Percentiles rank a stretch among this genome's conserved stretches.
These are phyloP conservation scores for Squalus acanthias DNA, from an alignment of 2,797 vertebrate species.

Conservation along the genomic window DNA sequence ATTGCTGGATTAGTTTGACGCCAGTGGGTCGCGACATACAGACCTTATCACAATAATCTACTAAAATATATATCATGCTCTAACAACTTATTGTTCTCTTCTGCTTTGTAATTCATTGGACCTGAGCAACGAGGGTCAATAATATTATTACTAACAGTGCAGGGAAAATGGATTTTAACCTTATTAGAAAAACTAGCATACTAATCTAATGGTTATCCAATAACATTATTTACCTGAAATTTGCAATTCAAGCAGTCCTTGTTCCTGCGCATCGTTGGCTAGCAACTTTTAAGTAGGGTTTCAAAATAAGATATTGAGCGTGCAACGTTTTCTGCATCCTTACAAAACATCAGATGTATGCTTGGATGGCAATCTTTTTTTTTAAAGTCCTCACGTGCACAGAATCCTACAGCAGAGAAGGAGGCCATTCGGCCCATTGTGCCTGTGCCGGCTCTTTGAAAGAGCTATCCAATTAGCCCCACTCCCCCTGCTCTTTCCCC, in stretches of 20 bases:
- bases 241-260: neutral
- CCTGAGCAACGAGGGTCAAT: slow-evolving; percentile 58
- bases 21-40: slow-evolving; percentile 75
- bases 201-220: slow-evolving; percentile 47
- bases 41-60: slow-evolving; percentile 73
- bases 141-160: slow-evolving; percentile 66
- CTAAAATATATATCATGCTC: slow-evolving; percentile 66
- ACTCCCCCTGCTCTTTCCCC: neutral
- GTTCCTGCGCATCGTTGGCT: neutral
- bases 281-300: neutral
- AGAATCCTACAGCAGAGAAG: neutral
- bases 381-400: neutral
- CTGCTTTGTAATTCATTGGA: slow-evolving; percentile 58
- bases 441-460: neutral
- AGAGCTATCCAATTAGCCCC: neutral
- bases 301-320: neutral
- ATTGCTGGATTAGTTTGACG: slow-evolving; percentile 79
- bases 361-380: neutral
- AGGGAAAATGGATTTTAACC: slow-evolving; percentile 61
- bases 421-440: neutral
- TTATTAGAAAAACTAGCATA: slow-evolving; percentile 59
- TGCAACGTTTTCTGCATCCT: neutral
- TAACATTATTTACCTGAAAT: neutral
- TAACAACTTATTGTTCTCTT: slow-evolving; percentile 64
- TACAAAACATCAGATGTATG: neutral